Percentiles rank a stretch among this genome's conserved stretches.
These are phyloP conservation scores for Pseudorhiza aurosa DNA, from an alignment of 30 jellyfish, hydroid and myxozoan genomes.

Conservation along the genomic window DNA sequence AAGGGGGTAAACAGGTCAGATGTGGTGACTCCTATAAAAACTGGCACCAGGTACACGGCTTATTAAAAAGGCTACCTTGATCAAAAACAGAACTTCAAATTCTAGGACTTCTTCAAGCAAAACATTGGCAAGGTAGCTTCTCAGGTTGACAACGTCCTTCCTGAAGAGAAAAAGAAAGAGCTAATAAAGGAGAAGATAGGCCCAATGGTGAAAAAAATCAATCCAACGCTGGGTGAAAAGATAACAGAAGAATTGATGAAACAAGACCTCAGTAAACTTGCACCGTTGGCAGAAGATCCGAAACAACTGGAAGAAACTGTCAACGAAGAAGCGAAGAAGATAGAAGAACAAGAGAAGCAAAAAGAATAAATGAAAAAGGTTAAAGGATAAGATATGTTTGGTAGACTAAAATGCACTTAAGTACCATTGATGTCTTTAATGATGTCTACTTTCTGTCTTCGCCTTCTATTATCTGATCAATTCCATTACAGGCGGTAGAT, in stretches of 20 bases:
- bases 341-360: slow-evolving; percentile 59
- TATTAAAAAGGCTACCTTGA: no score
- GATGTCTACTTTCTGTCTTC: no score
- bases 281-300: slow-evolving; percentile 65
- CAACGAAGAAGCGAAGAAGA: slow-evolving; percentile 79
- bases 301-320: slow-evolving; percentile 55
- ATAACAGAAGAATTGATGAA: slow-evolving; percentile 71
- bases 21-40: no score
- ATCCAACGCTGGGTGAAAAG: slow-evolving; percentile 71
- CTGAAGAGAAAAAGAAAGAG: slow-evolving; percentile 67
- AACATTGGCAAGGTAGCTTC: slow-evolving; percentile 70
- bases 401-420: no score
- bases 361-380: no score
- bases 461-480: no score
- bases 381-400: no score
- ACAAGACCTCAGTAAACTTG: slow-evolving; percentile 54
- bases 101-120: slow-evolving; percentile 64
- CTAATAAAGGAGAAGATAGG: slow-evolving; percentile 67
- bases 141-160: slow-evolving; percentile 68
- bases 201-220: slow-evolving; percentile 69
- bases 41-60: no score
- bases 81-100: no score
- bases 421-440: no score
- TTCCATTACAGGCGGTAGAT: no score
- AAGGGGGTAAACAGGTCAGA: no score